phyloP scores from a whole-genome alignment of 2,113 vertebrate species.

The Cacatua alba region DNA sequence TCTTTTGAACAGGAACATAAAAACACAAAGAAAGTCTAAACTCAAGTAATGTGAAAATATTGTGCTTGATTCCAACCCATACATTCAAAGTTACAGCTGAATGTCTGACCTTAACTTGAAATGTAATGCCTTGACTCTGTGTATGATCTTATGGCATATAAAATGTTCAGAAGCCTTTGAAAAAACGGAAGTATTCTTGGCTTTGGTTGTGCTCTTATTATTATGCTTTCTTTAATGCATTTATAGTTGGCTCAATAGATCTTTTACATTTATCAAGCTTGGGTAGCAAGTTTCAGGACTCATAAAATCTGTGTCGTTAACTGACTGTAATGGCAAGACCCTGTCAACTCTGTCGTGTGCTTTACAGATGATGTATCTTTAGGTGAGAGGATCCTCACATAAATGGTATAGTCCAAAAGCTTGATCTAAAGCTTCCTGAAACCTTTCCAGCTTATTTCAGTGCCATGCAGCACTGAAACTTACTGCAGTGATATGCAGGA shows the following conservation, averaged over 20 bases:
- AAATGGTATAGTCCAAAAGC: neutral
- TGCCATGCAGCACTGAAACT: neutral
- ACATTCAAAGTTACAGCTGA: constrained; percentile 39
- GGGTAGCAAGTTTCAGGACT: neutral
- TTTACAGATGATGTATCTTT: neutral
- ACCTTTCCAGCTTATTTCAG: neutral
- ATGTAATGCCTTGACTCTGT: neutral
- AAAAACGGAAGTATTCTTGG: constrained; percentile 9
- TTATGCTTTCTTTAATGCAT: constrained; percentile 31
- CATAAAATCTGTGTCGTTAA: neutral
- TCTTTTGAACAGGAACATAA: constrained; percentile 60
- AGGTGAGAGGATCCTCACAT: neutral
- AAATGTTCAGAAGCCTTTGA: constrained; percentile 48
- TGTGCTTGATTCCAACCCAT: constrained; percentile 44
- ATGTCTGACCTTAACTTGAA: constrained; percentile 41
- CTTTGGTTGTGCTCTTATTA: neutral
- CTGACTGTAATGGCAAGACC: neutral
- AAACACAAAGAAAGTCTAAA: constrained; percentile 52
- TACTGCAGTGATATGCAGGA: neutral
- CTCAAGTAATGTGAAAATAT: constrained; percentile 58
- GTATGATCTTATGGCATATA: neutral
- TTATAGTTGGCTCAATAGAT: neutral
- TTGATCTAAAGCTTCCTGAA: neutral
- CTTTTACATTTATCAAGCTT: neutral
- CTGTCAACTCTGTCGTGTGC: neutral